Evolutionary conservation across 92 coral and sea anemone species (phyloP).

Genomic region (Metridium senile): DNA sequence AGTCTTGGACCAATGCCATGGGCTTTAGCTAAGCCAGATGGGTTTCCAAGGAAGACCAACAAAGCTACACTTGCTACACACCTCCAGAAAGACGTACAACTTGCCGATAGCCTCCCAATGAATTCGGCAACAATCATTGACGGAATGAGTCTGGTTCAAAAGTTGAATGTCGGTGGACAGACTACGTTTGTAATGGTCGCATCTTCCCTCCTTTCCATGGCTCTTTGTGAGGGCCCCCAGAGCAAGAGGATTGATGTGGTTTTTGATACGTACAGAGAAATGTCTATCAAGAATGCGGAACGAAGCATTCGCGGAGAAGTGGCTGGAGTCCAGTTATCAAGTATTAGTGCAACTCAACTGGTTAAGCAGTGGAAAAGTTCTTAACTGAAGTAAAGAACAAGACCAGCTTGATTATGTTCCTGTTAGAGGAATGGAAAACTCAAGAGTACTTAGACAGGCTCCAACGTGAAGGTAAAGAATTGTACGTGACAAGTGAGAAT

Average conservation of each 20-base stretch:
- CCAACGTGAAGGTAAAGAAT: no score
- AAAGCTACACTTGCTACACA: no score
- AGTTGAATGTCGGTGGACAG: slow-evolving; percentile 22
- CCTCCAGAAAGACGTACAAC: slow-evolving; percentile 25
- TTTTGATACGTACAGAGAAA: slow-evolving; percentile 38
- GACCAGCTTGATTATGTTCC: slow-evolving; percentile 35
- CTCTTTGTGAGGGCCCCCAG: slow-evolving; percentile 35
- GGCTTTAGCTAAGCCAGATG: slow-evolving; percentile 47
- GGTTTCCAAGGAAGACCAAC: slow-evolving; percentile 30
- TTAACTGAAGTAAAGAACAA: slow-evolving; percentile 54
- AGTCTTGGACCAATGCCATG: slow-evolving; percentile 51
- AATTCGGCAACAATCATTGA: no score
- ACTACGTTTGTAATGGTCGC: slow-evolving; percentile 34
- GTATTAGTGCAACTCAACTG: slow-evolving; percentile 34
- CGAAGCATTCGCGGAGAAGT: slow-evolving; percentile 52
- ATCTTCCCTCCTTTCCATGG: slow-evolving; percentile 6
- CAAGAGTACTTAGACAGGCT: slow-evolving; percentile 14
- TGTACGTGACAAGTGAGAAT: slow-evolving; percentile 27
- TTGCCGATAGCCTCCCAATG: slow-evolving; percentile 21
- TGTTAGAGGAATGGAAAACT: slow-evolving; percentile 27
- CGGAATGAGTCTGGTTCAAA: slow-evolving; percentile 34
- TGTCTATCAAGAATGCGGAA: slow-evolving; percentile 53
- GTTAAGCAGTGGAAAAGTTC: slow-evolving; percentile 48
- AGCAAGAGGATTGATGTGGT: slow-evolving; percentile 39
- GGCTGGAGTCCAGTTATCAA: slow-evolving; percentile 31